These are phyloP conservation scores for Leptopilina syphax DNA, from an alignment of 2,888 invertebrate genomes.

Conservation along the genomic window DNA sequence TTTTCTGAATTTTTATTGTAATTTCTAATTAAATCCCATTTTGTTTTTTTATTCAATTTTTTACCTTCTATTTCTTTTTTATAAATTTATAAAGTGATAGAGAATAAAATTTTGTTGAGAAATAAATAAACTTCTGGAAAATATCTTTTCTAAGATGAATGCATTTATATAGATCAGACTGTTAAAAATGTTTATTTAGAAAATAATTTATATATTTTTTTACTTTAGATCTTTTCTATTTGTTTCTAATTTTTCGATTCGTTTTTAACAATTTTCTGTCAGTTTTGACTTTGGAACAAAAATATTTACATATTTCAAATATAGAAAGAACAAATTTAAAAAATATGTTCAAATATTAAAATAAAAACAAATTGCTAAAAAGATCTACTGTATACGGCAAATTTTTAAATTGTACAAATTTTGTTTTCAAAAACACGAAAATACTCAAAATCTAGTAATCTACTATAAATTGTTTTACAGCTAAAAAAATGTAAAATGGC, in stretches of 20 bases:
- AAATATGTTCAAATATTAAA: neutral
- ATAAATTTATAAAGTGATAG: too few relatives aligned
- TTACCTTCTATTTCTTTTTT: too few relatives aligned
- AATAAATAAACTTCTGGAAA: neutral
- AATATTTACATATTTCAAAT: neutral
- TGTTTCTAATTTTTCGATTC: neutral
- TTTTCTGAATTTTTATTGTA: too few relatives aligned
- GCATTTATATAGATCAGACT: neutral
- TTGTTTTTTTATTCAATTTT: too few relatives aligned
- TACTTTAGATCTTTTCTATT: conserved; percentile 17
- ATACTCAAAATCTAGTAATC: conserved; percentile 13
- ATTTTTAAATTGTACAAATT: neutral
- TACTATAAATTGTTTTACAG: neutral
- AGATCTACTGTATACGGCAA: neutral
- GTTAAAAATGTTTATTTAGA: neutral
- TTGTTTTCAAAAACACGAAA: neutral
- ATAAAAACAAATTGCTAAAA: neutral
- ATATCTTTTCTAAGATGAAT: neutral
- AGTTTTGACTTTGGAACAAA: neutral
- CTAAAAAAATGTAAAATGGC: conserved; percentile 7
- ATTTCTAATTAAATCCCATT: too few relatives aligned
- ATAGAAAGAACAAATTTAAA: neutral
- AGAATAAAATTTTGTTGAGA: neutral
- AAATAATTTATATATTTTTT: neutral
- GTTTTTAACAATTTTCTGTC: neutral